Evolutionary conservation across 2,113 vertebrate species (phyloP).

Genomic region (Zosterops lateralis): DNA sequence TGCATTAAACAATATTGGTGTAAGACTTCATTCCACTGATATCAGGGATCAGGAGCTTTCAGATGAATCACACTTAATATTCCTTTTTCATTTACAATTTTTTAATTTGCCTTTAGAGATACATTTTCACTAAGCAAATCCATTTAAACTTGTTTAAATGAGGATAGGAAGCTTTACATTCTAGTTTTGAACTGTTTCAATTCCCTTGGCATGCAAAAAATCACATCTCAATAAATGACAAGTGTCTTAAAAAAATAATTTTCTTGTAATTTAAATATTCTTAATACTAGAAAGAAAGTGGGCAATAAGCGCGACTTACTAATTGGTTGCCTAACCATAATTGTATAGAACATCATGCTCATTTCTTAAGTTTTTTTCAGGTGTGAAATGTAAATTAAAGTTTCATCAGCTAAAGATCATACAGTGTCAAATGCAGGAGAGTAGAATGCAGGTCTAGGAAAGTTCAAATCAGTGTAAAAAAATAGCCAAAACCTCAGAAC

Average conservation of each 20-base stretch:
- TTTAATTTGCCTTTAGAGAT: neutral
- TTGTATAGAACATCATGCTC: neutral
- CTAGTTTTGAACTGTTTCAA: neutral
- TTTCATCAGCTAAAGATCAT: neutral
- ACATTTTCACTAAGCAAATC: neutral
- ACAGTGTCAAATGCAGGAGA: neutral
- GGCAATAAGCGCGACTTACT: neutral
- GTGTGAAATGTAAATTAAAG: neutral
- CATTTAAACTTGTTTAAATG: neutral
- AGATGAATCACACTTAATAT: neutral
- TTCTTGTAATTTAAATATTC: neutral
- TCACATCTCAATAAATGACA: neutral
- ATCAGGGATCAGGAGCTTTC: neutral
- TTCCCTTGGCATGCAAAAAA: neutral
- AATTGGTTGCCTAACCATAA: neutral
- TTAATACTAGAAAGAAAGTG: neutral
- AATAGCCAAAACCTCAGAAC: neutral
- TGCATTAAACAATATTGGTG: neutral
- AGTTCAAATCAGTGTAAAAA: neutral
- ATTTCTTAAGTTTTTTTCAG: neutral
- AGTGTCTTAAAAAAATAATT: neutral
- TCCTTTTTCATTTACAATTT: neutral
- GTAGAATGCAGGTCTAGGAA: neutral
- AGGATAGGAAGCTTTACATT: neutral
- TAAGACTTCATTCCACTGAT: neutral